Evolutionary conservation across 2,888 invertebrate species (phyloP).

Genomic region (Thecophora atra): DNA sequence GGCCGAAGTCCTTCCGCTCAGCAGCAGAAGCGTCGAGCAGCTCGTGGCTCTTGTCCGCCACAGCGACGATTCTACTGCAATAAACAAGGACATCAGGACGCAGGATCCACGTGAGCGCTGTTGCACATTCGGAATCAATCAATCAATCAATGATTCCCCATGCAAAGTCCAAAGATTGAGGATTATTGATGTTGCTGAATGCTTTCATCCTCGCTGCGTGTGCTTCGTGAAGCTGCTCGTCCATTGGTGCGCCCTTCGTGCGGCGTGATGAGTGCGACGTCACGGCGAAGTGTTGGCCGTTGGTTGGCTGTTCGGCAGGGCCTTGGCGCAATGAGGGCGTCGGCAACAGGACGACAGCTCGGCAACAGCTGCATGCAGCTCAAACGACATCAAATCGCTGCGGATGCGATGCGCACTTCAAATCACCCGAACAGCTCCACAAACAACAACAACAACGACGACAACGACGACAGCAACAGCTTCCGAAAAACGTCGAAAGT

Average conservation of each 20-base stretch:
- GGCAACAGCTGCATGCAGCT: background rate
- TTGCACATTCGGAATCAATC: too few species aligned
- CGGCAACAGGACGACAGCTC: slow-evolving; percentile 36
- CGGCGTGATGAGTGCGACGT: slow-evolving; percentile 35
- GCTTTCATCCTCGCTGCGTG: too few species aligned
- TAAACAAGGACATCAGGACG: too few species aligned
- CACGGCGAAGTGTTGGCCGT: slow-evolving; percentile 31
- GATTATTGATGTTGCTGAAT: too few species aligned
- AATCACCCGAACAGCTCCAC: slow-evolving; percentile 2
- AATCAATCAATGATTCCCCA: too few species aligned
- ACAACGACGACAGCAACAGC: slow-evolving; percentile 10
- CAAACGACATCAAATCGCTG: slow-evolving; percentile 18
- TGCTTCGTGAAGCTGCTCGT: background rate
- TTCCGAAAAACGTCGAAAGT: slow-evolving; percentile 13
- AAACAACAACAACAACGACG: slow-evolving; percentile 6
- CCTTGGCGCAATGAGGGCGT: slow-evolving; percentile 46
- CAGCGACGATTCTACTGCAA: too few species aligned
- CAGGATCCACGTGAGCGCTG: too few species aligned
- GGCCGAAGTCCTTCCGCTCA: background rate
- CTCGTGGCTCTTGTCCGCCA: too few species aligned
- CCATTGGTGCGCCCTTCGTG: background rate
- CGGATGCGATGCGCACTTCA: slow-evolving; percentile 25
- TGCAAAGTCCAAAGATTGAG: too few species aligned
- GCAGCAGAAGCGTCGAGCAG: too few species aligned
- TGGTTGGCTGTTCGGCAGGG: slow-evolving; percentile 46